Percentiles rank a stretch among this genome's conserved stretches.
Conservation (phyloP, 2,113 vertebrate genomes). For the Callithrix jacchus region DNA sequence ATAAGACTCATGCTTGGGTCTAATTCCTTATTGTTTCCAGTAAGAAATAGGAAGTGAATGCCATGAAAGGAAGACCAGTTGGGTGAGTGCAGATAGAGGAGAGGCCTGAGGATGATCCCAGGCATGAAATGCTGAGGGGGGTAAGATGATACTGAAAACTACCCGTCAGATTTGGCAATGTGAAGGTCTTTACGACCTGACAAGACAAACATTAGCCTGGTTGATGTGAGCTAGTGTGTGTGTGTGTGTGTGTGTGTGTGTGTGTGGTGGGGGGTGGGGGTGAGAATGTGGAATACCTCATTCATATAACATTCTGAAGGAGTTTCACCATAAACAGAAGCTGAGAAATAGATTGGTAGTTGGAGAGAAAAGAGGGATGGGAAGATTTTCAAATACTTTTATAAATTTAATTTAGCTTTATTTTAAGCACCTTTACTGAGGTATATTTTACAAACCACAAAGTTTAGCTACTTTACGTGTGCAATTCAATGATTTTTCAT, state of each 20-base stretch:
- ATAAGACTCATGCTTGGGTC: too few relatives aligned
- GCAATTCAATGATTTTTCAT: neutral
- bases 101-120: neutral
- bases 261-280: accelerated
- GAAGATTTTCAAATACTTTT: neutral
- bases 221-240: neutral
- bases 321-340: neutral
- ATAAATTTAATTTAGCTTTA: neutral
- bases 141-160: neutral
- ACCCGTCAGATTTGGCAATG: neutral
- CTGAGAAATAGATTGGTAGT: neutral
- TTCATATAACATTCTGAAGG: neutral
- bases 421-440: neutral
- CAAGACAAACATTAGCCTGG: neutral
- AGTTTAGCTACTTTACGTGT: neutral
- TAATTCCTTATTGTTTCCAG: neutral
- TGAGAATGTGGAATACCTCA: neutral
- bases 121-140: neutral
- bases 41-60: neutral
- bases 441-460: neutral
- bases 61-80: neutral
- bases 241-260: neutral
- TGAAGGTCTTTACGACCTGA: neutral
- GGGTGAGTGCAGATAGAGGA: neutral
- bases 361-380: neutral